Evolutionary conservation across 2,113 vertebrate genomes (phyloP).

Genomic region (Andinoacara biseriatus): DNA sequence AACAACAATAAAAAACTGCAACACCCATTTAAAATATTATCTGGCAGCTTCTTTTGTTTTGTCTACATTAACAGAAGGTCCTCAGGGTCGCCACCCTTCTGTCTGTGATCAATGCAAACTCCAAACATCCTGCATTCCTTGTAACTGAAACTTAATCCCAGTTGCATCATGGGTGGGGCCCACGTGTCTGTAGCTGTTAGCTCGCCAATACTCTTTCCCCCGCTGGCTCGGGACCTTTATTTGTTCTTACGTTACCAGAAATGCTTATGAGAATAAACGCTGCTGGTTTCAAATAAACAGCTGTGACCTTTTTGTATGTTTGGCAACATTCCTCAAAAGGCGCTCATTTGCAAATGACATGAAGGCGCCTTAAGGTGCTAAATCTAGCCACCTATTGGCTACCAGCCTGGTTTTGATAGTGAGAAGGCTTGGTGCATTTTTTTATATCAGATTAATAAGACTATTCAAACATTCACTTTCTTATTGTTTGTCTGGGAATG

Average conservation of each 20-base stretch:
- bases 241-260: neutral
- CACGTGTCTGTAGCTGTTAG: neutral
- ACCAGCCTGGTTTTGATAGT: neutral
- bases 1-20: neutral
- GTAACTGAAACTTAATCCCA: neutral
- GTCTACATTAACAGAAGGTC: neutral
- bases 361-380: too few species aligned
- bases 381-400: neutral
- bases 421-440: neutral
- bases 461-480: neutral
- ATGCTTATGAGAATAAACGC: neutral
- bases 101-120: neutral
- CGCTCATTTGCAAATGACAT: too few species aligned
- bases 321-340: too few species aligned
- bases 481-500: neutral
- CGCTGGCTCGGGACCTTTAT: too few species aligned
- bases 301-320: too few species aligned
- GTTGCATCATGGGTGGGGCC: neutral
- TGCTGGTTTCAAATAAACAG: too few species aligned
- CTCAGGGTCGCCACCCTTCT: neutral
- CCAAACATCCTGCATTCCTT: neutral
- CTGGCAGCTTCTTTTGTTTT: neutral
- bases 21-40: neutral
- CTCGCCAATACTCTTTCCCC: neutral
- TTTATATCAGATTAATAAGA: neutral